Base-by-base conservation (phyloP, 2,113 vertebrate genomes). In the Arothron firmamentum region DNA sequence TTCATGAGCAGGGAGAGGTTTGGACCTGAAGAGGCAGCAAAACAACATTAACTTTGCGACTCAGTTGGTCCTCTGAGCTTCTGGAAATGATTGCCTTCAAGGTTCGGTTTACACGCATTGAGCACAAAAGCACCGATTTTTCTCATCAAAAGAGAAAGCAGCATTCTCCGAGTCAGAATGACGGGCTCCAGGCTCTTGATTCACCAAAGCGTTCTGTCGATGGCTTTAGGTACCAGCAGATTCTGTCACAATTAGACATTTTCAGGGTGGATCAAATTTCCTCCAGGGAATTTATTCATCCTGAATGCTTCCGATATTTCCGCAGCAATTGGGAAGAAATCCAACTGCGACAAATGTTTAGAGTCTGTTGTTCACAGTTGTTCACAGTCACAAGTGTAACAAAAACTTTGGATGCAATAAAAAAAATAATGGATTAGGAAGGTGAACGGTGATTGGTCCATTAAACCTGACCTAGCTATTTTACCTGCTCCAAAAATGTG, bases 31-130 rank as follows among this genome's bases (percentile, higher is more conserved):
- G 72, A 66, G 18, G 62, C 70, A 56, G 77, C 72, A 75, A 66
- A 79, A 80, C 75, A 79, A 67, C 72, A 80, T 80, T 75, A 80
- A 69, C 62, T 66, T 75, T 71, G 49, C 48, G 42, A 70, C 57
- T 65, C 31, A 19, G 67, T 79, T 69, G 56, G 80, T 12, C 41
- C 68, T 81, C 73, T 41, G 20, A 8, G 67, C 62, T 74, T 59
- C 74, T 75, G 66, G 7, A 72, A 62, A 66, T 72, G 62, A 84
- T 71, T 77, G 70, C 70, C 75, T 81, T 65, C 58, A 2, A 69
- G 65, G 62, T 43, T 12, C 65, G 68, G 79, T 75, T 79, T 59
- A 72, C 23, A 62, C 57, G 34, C 56, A 65, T 16, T 31, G 57
- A 45, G 51, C 54, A 69, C 38, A 70, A 75, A 67, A 9, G 69